phyloP scores from a whole-genome alignment of 1,140 invertebrate genomes.

The Lucilia sericata region DNA sequence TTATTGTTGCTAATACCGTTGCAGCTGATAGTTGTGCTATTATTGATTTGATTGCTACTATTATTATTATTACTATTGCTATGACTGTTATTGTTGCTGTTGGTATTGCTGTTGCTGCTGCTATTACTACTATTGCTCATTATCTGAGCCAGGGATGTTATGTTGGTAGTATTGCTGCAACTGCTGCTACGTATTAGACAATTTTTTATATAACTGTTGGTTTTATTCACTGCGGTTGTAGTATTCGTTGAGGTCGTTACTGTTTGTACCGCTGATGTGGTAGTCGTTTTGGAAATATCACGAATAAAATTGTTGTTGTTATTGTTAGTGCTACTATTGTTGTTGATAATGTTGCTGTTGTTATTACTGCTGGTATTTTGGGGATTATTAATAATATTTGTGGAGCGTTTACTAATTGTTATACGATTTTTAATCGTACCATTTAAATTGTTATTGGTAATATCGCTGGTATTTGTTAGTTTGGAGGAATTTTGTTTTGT shows the following conservation, averaged over 20 bases:
- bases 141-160: slow-evolving; percentile 66
- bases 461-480: slow-evolving; percentile 47
- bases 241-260: slow-evolving; percentile 61
- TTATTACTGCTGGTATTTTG: slow-evolving; percentile 18
- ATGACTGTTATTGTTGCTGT: slow-evolving; percentile 49
- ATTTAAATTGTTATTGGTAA: slow-evolving; percentile 51
- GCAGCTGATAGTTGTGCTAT: slow-evolving; percentile 31
- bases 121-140: slow-evolving; percentile 63
- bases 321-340: background rate
- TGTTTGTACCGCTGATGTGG: slow-evolving; percentile 45
- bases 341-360: slow-evolving; percentile 23
- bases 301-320: slow-evolving; percentile 14
- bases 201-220: slow-evolving; percentile 62
- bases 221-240: slow-evolving; percentile 49
- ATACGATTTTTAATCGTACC: slow-evolving; percentile 36
- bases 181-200: slow-evolving; percentile 66
- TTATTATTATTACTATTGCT: slow-evolving; percentile 42
- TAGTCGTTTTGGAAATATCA: slow-evolving; percentile 25
- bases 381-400: background rate
- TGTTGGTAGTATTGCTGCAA: slow-evolving; percentile 66
- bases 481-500: slow-evolving; percentile 49
- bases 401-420: slow-evolving; percentile 31
- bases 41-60: slow-evolving; percentile 29
- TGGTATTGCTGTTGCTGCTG: slow-evolving; percentile 62
- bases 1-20: slow-evolving; percentile 42